Conservation (phyloP, 2,888 invertebrate genomes). For the Pollenia griseotomentosa region DNA sequence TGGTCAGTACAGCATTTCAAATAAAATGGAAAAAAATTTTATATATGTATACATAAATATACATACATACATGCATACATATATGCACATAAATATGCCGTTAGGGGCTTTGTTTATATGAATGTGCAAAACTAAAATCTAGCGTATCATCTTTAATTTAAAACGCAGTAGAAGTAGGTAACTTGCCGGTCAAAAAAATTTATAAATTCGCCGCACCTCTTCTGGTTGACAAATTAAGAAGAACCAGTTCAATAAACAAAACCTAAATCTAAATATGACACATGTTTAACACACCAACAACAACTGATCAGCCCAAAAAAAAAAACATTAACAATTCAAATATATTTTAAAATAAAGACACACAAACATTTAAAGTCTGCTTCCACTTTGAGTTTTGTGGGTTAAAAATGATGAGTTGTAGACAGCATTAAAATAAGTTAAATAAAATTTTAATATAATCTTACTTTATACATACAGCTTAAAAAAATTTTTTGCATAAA, state of each 20-base stretch:
- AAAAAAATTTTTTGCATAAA: not conserved
- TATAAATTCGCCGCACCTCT: conserved; percentile 48
- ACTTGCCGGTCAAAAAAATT: conserved; percentile 6
- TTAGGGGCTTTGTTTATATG: conserved; percentile 26
- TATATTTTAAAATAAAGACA: not conserved
- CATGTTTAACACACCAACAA: conserved; percentile 37
- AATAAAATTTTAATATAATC: conserved; percentile 32
- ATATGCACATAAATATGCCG: conserved; percentile 38
- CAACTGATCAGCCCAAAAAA: not conserved
- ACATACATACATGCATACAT: not conserved
- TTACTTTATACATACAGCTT: conserved; percentile 23
- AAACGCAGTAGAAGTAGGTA: conserved; percentile 27
- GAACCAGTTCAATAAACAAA: conserved; percentile 67
- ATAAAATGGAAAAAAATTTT: conserved; percentile 27
- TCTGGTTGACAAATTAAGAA: conserved; percentile 51
- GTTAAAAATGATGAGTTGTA: conserved; percentile 22
- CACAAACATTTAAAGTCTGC: conserved; percentile 11
- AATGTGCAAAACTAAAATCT: not conserved
- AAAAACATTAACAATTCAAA: conserved; percentile 4
- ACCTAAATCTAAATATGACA: conserved; percentile 61
- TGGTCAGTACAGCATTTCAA: conserved; percentile 68
- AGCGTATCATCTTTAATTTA: conserved; percentile 52
- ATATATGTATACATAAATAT: conserved; percentile 9
- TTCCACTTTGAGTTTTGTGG: conserved; percentile 21
- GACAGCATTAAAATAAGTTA: conserved; percentile 25